Evolutionary conservation across 2,888 invertebrate species (phyloP), one percentile per base, ranked within the genome.

Genomic region (Anorthoa munda): DNA sequence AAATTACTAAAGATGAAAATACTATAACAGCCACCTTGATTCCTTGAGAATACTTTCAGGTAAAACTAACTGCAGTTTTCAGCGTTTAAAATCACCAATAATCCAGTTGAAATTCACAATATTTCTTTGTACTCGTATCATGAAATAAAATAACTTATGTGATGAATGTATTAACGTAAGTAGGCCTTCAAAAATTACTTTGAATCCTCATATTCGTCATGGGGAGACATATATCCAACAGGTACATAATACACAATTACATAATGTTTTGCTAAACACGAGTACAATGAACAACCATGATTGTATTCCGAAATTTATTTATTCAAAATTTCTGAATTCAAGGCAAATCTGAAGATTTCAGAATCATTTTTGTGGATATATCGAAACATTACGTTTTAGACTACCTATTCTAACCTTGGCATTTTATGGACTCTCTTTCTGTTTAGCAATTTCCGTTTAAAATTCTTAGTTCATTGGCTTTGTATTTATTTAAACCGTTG

Each of bases 1-100:
- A 2, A 26, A 50, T 18, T 18, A 56, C 12, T 5, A 31, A 26
- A 66, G 39, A 76, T 50, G n/a, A 45, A 48, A 56, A 75, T 65
- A 53, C 31, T 48, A 13, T 46, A 9, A 21, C 18, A 50, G 56
- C 17, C 26, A 58, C n/a, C 45, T 50, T 59, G 46, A 5, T 15
- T 39, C n/a, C 60, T 45, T 51, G 60, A 15, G 9, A 45, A 51
- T 21, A 46, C 21, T 18, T 51, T 21, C 26, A 46, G 39, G 11
- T 51, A 18, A 39, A 70, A 12, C 3, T 39, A 50, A 3, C 23
- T 58, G 39, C 17, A 56, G 17, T 72, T 71, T 50, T 23, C 9
- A 15, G 18, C 9, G 2, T n/a, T 48, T 39, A 2, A 13, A 31
- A 26, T 39, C 1, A 39, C 3, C 46, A 7, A 13, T 0, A 23